Conservation (phyloP, 2,113 vertebrate genomes). For the Trinectes maculatus region DNA sequence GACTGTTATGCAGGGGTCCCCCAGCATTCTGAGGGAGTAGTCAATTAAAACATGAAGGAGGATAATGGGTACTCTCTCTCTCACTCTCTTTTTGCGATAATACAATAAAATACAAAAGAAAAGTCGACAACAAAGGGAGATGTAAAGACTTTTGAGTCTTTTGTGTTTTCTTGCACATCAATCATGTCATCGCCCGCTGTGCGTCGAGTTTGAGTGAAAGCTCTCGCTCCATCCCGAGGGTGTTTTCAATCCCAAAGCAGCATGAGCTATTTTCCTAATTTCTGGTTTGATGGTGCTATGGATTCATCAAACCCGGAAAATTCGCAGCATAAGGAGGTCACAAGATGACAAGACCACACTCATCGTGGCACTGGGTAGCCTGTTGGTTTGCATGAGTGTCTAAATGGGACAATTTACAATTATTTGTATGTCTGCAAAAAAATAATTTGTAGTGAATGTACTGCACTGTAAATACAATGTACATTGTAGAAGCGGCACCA, state of each 20-base stretch:
- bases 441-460: too few relatives aligned
- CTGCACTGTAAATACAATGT: too few relatives aligned
- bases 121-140: slow-evolving; percentile 28
- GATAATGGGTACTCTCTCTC: slow-evolving; percentile 14
- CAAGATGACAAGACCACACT: slow-evolving; percentile 7
- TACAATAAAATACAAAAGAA: slow-evolving; percentile 2
- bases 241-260: slow-evolving; percentile 53
- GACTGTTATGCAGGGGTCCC: slow-evolving; percentile 60
- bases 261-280: slow-evolving; percentile 55
- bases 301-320: slow-evolving; percentile 57
- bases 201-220: slow-evolving; percentile 28
- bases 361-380: neutral
- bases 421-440: too few relatives aligned
- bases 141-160: slow-evolving; percentile 50
- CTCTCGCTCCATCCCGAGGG: slow-evolving; percentile 28
- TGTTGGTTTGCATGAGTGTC: neutral
- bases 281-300: slow-evolving; percentile 56
- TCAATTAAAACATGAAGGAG: slow-evolving; percentile 75
- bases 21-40: slow-evolving; percentile 56
- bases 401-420: too few relatives aligned
- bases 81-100: neutral
- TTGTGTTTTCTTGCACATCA: slow-evolving; percentile 66
- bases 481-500: too few relatives aligned
- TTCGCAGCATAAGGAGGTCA: slow-evolving; percentile 39
- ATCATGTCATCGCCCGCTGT: slow-evolving; percentile 37